Evolutionary conservation across 2,888 invertebrate species (phyloP).

Genomic region (Sphaerophoria taeniata): DNA sequence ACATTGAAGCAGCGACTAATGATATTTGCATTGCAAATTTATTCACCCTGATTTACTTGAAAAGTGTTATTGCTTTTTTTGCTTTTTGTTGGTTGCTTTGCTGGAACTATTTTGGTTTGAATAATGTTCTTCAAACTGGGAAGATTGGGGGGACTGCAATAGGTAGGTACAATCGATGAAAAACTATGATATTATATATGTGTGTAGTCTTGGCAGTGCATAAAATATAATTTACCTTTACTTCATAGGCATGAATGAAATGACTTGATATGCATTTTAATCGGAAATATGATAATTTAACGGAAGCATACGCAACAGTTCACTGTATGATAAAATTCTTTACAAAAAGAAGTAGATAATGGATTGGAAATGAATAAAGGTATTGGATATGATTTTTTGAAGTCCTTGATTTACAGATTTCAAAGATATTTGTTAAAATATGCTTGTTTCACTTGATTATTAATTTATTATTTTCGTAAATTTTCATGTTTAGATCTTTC

Average conservation of each 20-base stretch:
- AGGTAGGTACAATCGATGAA: slow-evolving; percentile 19
- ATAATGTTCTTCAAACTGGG: slow-evolving; percentile 19
- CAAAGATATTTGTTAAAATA: too few relatives aligned
- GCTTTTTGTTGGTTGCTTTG: not conserved
- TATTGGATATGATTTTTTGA: too few relatives aligned
- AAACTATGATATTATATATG: slow-evolving; percentile 21
- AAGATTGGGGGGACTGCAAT: not conserved
- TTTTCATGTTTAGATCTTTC: too few relatives aligned
- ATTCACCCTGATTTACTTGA: slow-evolving; percentile 32
- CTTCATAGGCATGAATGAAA: slow-evolving; percentile 37
- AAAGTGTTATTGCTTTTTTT: slow-evolving; percentile 6
- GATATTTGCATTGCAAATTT: slow-evolving; percentile 62
- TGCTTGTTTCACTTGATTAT: too few relatives aligned
- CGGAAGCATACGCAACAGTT: too few relatives aligned
- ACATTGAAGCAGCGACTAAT: slow-evolving; percentile 57
- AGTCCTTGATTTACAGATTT: too few relatives aligned
- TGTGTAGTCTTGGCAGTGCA: not conserved
- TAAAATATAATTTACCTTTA: too few relatives aligned
- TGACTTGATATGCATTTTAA: slow-evolving; percentile 54
- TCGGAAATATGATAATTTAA: slow-evolving; percentile 58
- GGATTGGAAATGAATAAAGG: too few relatives aligned
- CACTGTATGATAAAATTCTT: too few relatives aligned
- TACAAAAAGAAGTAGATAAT: too few relatives aligned
- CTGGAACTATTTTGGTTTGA: slow-evolving; percentile 8
- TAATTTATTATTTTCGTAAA: too few relatives aligned